phyloP scores from a whole-genome alignment of 2,888 invertebrate genomes.

The Hemistola chrysoprasaria region DNA sequence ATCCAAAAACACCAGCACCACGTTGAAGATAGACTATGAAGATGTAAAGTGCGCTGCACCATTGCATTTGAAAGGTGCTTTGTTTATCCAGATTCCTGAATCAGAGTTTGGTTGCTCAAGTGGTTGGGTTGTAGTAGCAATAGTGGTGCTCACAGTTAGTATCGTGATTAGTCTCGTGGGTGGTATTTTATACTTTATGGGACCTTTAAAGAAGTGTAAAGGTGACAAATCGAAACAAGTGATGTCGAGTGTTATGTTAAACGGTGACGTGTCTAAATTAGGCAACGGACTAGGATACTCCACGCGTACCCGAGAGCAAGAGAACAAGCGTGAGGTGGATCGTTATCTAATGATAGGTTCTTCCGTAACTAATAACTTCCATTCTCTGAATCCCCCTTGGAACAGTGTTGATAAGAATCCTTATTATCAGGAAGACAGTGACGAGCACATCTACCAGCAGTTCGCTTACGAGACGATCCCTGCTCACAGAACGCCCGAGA shows the following conservation, averaged over 20 bases:
- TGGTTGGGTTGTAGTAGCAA: conserved; percentile 82
- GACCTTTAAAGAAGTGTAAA: conserved; percentile 77
- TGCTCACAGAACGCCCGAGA: conserved; percentile 77
- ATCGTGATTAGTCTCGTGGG: conserved; percentile 78
- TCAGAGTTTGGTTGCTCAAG: conserved; percentile 84
- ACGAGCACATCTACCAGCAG: conserved; percentile 78
- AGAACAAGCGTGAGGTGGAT: conserved; percentile 74
- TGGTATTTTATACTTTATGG: conserved; percentile 75
- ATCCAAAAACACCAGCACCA: conserved; percentile 59
- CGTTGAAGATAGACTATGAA: conserved; percentile 80
- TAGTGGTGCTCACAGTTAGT: conserved; percentile 77
- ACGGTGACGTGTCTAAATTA: conserved; percentile 76
- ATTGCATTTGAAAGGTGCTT: conserved; percentile 74
- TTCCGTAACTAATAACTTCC: conserved; percentile 76
- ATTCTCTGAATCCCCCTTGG: conserved; percentile 78
- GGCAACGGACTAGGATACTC: conserved; percentile 76
- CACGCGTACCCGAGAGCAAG: conserved; percentile 71
- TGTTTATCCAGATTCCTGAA: conserved; percentile 82
- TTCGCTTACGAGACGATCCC: conserved; percentile 79
- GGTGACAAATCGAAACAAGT: conserved; percentile 79
- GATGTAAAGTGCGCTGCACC: conserved; percentile 83
- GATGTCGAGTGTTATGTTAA: conserved; percentile 78
- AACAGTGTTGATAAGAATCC: conserved; percentile 76
- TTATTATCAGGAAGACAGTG: conserved; percentile 73
- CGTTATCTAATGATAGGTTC: conserved; percentile 79